These are phyloP conservation scores for Macrotrachela quadricornifera DNA, from an alignment of 1,140 invertebrate species.

Conservation along the genomic window DNA sequence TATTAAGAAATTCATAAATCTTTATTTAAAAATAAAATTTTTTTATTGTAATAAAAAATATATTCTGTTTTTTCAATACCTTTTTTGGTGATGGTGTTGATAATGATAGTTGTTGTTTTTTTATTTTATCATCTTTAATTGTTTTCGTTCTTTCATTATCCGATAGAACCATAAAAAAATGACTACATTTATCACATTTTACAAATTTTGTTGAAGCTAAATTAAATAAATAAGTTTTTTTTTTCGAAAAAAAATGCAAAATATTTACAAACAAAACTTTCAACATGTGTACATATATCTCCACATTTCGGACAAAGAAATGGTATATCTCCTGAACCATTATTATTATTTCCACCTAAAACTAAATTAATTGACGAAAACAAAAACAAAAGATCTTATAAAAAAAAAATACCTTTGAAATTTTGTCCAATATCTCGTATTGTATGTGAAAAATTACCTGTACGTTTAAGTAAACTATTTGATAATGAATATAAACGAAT, in stretches of 20 bases:
- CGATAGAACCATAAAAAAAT: slow-evolving; percentile 86
- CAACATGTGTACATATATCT: slow-evolving; percentile 78
- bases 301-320: slow-evolving; percentile 67
- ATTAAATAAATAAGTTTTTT: no score
- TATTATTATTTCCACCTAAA: background rate
- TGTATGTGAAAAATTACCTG: no score
- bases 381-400: no score
- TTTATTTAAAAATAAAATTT: background rate
- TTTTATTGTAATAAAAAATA: background rate
- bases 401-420: no score
- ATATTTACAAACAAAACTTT: slow-evolving; percentile 54
- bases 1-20: slow-evolving; percentile 40
- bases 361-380: no score
- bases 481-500: no score
- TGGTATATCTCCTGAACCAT: background rate
- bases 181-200: slow-evolving; percentile 89
- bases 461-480: no score
- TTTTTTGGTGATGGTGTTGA: slow-evolving; percentile 72
- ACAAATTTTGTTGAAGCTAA: slow-evolving; percentile 63
- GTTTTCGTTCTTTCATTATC: slow-evolving; percentile 59
- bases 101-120: slow-evolving; percentile 16
- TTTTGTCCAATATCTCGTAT: no score
- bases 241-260: no score
- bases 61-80: slow-evolving; percentile 14
- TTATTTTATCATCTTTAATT: slow-evolving; percentile 43